A percentile compares a stretch with the other conserved stretches of the same genome.
Conservation (phyloP, 2,888 invertebrate genomes). For the Metallyticus violacea region DNA sequence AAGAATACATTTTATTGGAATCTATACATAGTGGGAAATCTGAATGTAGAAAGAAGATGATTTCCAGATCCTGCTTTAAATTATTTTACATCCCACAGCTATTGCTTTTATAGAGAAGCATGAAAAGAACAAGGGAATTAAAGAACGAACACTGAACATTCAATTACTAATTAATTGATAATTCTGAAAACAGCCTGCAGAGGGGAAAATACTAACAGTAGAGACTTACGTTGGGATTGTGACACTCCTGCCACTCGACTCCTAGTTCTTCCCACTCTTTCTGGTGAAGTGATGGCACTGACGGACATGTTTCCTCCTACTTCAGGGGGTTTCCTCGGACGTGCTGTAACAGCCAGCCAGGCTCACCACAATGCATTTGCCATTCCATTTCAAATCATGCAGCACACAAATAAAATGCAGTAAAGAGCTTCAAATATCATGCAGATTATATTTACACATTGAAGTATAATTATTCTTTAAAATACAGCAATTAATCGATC, state of each 20-base stretch:
- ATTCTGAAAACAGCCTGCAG: neutral
- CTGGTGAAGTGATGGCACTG: conserved; percentile 56
- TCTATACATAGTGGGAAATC: too few relatives aligned
- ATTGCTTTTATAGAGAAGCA: neutral
- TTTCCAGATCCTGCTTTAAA: neutral
- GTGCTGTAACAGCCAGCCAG: conserved; percentile 34
- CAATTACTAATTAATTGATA: too few relatives aligned
- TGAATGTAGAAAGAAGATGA: too few relatives aligned
- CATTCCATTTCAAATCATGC: neutral
- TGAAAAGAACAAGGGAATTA: neutral
- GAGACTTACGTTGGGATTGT: conserved; percentile 84
- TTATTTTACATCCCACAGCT: neutral
- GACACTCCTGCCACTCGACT: conserved; percentile 74
- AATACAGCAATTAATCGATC: too few relatives aligned
- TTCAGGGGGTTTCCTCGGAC: conserved; percentile 35
- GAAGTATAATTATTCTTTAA: too few relatives aligned
- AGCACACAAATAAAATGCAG: neutral
- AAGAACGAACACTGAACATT: too few relatives aligned
- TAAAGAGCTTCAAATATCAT: neutral
- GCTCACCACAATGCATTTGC: neutral
- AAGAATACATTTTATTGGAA: too few relatives aligned
- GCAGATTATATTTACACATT: too few relatives aligned
- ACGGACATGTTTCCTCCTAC: conserved; percentile 13
- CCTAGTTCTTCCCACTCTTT: conserved; percentile 56
- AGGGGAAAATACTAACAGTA: neutral